These are phyloP conservation scores for Heterodera carotae DNA, from an alignment of 1,140 invertebrate species.

Conservation along the genomic window DNA sequence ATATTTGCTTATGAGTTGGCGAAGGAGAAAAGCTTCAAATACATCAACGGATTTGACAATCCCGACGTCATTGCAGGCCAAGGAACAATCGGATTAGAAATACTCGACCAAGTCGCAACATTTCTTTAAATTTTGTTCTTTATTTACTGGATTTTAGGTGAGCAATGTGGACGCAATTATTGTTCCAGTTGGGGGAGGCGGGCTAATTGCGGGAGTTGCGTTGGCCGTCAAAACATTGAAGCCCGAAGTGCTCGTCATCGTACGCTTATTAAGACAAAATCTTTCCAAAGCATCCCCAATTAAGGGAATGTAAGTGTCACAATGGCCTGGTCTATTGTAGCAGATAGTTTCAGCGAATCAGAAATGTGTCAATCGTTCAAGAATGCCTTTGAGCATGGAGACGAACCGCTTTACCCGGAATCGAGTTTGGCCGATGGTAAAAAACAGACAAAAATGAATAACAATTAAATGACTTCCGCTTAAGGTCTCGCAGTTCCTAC, in stretches of 20 bases:
- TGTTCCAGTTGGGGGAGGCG: conserved; percentile 85
- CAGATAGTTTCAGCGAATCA: conserved; percentile 74
- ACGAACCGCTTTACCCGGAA: conserved; percentile 69
- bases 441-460: conserved; percentile 1
- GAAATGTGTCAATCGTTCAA: conserved; percentile 84
- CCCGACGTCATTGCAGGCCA: conserved; percentile 89
- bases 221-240: conserved; percentile 82
- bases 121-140: neutral
- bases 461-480: neutral
- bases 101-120: conserved; percentile 75
- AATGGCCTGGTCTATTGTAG: conserved; percentile 71
- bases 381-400: conserved; percentile 72
- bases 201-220: conserved; percentile 82
- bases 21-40: conserved; percentile 75
- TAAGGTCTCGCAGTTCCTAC: conserved; percentile 79
- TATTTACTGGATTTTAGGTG: conserved; percentile 38
- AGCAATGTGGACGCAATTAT: conserved; percentile 69
- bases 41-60: conserved; percentile 83
- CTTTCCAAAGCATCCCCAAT: neutral
- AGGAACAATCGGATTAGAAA: conserved; percentile 87
- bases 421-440: conserved; percentile 84
- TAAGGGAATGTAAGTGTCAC: conserved; percentile 73
- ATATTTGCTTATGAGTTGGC: conserved; percentile 76
- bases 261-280: conserved; percentile 53
- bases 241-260: conserved; percentile 74